These are phyloP conservation scores for Eucera pruinosa DNA, from an alignment of 2,888 invertebrate species.

Conservation along the genomic window DNA sequence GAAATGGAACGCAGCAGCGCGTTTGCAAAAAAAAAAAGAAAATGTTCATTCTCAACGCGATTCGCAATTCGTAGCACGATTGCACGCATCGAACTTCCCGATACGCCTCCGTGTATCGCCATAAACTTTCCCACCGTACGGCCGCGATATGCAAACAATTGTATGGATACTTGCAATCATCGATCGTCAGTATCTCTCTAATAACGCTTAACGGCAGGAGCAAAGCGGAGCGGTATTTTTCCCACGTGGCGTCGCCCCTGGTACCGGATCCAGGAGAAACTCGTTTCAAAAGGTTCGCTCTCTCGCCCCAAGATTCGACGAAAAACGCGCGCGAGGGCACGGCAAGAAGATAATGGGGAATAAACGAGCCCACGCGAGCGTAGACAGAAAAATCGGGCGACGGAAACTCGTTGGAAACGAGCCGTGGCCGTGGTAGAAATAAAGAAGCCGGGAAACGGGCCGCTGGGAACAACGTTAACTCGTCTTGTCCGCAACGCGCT, in stretches of 20 bases:
- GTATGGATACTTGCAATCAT: too few relatives aligned
- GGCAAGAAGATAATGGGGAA: conserved; percentile 50
- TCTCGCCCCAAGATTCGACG: too few relatives aligned
- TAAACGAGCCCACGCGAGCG: conserved; percentile 56
- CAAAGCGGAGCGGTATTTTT: too few relatives aligned
- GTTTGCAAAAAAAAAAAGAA: too few relatives aligned
- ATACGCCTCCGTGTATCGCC: too few relatives aligned
- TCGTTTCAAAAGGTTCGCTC: conserved; percentile 38
- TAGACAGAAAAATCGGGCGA: conserved; percentile 49
- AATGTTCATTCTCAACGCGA: too few relatives aligned
- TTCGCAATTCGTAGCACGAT: too few relatives aligned
- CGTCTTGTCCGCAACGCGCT: too few relatives aligned
- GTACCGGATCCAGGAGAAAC: too few relatives aligned
- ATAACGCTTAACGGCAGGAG: neutral
- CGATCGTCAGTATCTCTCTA: conserved; percentile 11
- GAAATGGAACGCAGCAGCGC: too few relatives aligned
- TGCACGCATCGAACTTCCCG: too few relatives aligned
- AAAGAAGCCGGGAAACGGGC: conserved; percentile 9
- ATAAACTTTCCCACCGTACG: neutral
- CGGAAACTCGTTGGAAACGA: conserved; percentile 27
- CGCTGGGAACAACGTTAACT: conserved; percentile 16
- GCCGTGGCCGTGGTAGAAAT: conserved; percentile 5
- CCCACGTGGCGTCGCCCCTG: too few relatives aligned
- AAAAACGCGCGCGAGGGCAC: conserved; percentile 28
- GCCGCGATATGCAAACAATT: conserved; percentile 1